Evolutionary conservation across 2,888 invertebrate genomes (phyloP).

Genomic region (Aromia moschata): DNA sequence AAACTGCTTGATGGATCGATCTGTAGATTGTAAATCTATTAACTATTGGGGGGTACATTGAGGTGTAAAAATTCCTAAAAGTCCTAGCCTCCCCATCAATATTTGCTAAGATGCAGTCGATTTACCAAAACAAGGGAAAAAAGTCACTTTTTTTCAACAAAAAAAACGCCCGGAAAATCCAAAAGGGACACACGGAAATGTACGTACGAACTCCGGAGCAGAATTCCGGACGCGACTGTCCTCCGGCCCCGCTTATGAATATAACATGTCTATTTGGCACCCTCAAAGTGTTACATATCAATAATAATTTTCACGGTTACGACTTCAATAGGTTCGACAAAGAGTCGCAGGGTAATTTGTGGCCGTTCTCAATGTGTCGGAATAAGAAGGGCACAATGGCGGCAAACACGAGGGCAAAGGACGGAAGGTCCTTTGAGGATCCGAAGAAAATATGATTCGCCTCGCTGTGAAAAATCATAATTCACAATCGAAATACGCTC

Average conservation of each 20-base stretch:
- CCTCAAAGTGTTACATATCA: conserved; percentile 65
- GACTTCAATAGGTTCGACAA: conserved; percentile 58
- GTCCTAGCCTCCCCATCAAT: too few relatives aligned
- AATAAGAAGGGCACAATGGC: conserved; percentile 43
- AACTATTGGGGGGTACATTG: not conserved
- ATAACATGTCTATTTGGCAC: conserved; percentile 64
- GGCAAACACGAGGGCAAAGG: conserved; percentile 40
- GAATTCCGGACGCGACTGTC: conserved; percentile 15
- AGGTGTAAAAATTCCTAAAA: too few relatives aligned
- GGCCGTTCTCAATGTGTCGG: conserved; percentile 55
- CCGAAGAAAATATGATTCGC: conserved; percentile 64
- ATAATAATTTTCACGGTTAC: conserved; percentile 61
- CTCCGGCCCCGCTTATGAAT: conserved; percentile 59
- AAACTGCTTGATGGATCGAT: too few relatives aligned
- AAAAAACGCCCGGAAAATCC: not conserved
- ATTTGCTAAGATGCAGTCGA: too few relatives aligned
- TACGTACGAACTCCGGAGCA: conserved; percentile 4
- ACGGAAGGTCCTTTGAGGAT: conserved; percentile 58
- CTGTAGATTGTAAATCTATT: too few relatives aligned
- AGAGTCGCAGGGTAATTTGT: conserved; percentile 56
- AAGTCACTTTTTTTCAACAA: not conserved
- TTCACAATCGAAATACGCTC: conserved; percentile 62
- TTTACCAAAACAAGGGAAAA: too few relatives aligned
- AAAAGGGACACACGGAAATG: not conserved
- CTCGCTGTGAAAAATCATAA: conserved; percentile 61